A percentile compares a stretch with the other conserved stretches of the same genome.
Evolutionary conservation across 1,140 invertebrate genomes (phyloP).

Genomic region (Sarcophaga bullata): DNA sequence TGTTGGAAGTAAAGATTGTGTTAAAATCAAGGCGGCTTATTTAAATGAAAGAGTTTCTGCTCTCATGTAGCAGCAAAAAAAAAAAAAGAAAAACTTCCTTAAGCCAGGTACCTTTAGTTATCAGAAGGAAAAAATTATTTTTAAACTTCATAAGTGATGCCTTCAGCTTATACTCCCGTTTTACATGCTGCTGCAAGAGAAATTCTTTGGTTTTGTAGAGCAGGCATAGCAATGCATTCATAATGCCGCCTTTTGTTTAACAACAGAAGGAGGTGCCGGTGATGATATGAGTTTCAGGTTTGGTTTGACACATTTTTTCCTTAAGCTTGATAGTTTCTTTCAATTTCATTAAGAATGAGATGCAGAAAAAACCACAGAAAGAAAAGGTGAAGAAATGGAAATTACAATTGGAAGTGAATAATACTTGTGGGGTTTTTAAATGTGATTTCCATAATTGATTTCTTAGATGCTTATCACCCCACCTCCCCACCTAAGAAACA

Average conservation of each 20-base stretch:
- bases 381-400: too few relatives aligned
- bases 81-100: neutral
- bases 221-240: neutral
- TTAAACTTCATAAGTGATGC: neutral
- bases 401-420: too few relatives aligned
- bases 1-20: neutral
- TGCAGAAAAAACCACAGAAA: neutral
- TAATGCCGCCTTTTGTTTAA: too few relatives aligned
- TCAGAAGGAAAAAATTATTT: neutral
- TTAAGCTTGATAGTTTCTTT: neutral
- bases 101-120: neutral
- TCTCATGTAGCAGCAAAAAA: neutral
- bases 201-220: neutral
- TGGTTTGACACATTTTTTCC: neutral
- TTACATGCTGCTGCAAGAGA: neutral
- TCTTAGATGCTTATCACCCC: neutral
- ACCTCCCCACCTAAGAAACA: neutral
- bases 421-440: neutral
- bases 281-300: too few relatives aligned
- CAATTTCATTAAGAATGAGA: neutral
- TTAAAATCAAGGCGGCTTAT: conserved; percentile 30
- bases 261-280: too few relatives aligned
- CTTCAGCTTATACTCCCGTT: neutral
- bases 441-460: conserved; percentile 39
- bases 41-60: conserved; percentile 30